These are phyloP conservation scores for Polydrusus tereticollis DNA, from an alignment of 2,888 invertebrate species.

Conservation along the genomic window DNA sequence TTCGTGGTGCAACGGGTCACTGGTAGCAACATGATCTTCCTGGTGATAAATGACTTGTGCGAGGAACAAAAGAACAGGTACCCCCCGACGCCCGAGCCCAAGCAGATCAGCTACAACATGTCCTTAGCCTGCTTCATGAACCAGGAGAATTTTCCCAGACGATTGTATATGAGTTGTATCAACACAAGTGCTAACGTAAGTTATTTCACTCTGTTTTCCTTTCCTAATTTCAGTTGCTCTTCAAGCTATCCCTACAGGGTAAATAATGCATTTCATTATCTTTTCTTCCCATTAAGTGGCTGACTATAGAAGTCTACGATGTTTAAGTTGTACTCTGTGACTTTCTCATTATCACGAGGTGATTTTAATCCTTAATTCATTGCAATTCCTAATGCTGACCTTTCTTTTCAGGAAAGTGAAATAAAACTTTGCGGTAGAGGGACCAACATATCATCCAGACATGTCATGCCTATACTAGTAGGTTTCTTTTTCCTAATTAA, in stretches of 20 bases:
- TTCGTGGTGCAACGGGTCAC: constrained; percentile 84
- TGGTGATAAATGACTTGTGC: constrained; percentile 81
- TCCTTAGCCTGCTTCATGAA: constrained; percentile 64
- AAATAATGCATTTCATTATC: too few species aligned
- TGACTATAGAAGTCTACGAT: too few species aligned
- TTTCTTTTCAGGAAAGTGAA: constrained; percentile 73
- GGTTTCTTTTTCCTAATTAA: constrained; percentile 35
- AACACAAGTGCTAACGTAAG: constrained; percentile 82
- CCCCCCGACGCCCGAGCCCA: constrained; percentile 58
- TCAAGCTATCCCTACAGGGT: too few species aligned
- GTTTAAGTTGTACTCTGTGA: too few species aligned
- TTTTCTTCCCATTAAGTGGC: too few species aligned
- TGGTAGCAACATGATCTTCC: constrained; percentile 83
- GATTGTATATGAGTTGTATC: constrained; percentile 82
- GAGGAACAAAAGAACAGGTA: constrained; percentile 54
- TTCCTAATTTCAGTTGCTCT: too few species aligned
- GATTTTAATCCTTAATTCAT: too few species aligned
- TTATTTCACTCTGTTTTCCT: too few species aligned
- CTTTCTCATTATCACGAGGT: too few species aligned
- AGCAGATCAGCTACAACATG: constrained; percentile 66
- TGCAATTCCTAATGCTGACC: too few species aligned
- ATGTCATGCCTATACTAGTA: constrained; percentile 38
- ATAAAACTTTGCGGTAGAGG: constrained; percentile 76
- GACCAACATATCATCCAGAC: constrained; percentile 53
- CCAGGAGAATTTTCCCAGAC: constrained; percentile 74